Conservation (phyloP, 2,797 vertebrate species). For the Periophthalmus magnuspinnatus region DNA sequence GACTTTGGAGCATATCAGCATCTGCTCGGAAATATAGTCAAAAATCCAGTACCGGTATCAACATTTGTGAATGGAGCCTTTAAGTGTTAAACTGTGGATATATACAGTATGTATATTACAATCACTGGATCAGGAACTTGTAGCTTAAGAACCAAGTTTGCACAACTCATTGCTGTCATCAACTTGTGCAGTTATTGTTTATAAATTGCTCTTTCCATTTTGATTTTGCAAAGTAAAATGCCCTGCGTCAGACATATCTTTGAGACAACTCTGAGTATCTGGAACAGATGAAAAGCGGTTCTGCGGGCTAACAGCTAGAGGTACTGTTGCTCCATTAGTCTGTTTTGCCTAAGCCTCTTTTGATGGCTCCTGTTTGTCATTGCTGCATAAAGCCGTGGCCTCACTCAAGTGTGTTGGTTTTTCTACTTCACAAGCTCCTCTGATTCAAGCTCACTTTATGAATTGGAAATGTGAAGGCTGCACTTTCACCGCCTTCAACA, state of each 20-base stretch:
- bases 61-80: too few relatives aligned
- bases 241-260: background rate
- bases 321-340: slow-evolving; percentile 46
- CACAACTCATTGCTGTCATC: background rate
- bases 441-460: slow-evolving; percentile 3
- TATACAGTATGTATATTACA: too few relatives aligned
- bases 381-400: slow-evolving; percentile 13
- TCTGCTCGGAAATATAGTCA: background rate
- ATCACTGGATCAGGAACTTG: too few relatives aligned
- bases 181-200: background rate
- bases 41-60: too few relatives aligned
- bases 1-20: background rate
- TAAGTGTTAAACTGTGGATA: too few relatives aligned
- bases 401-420: slow-evolving; percentile 9
- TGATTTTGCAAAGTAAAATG: background rate
- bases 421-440: background rate
- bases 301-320: slow-evolving; percentile 54
- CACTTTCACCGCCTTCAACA: slow-evolving; percentile 5
- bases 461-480: background rate
- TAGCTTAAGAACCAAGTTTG: background rate
- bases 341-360: slow-evolving; percentile 11
- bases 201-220: background rate
- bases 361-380: background rate
- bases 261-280: slow-evolving; percentile 31
- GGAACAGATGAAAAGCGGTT: slow-evolving; percentile 46